Conservation (phyloP, 2,888 invertebrate species). For the Pachliopta kotzebuea region DNA sequence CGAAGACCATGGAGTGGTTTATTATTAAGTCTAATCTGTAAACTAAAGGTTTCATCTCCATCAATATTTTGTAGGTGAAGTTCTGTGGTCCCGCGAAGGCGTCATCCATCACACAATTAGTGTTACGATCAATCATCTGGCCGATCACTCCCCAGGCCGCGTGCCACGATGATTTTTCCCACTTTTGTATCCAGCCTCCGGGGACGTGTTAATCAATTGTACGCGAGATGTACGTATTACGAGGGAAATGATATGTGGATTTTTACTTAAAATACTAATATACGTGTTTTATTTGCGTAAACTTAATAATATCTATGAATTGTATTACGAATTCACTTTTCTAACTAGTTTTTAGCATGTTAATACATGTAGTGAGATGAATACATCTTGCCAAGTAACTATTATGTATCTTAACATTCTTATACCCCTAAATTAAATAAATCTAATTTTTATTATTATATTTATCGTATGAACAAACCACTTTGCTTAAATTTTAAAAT, state of each 20-base stretch:
- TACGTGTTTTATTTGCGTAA: neutral
- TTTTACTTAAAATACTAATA: slow-evolving; percentile 31
- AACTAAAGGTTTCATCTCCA: slow-evolving; percentile 11
- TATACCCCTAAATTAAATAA: too few relatives aligned
- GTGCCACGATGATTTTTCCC: slow-evolving; percentile 66
- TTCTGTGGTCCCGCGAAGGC: slow-evolving; percentile 34
- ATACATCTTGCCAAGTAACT: too few relatives aligned
- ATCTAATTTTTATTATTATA: too few relatives aligned
- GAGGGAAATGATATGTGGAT: slow-evolving; percentile 39
- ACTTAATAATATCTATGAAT: too few relatives aligned
- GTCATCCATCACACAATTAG: slow-evolving; percentile 91
- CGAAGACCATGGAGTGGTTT: neutral
- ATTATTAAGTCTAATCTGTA: slow-evolving; percentile 7
- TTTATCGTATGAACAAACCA: too few relatives aligned
- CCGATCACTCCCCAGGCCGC: slow-evolving; percentile 73
- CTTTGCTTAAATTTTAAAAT: too few relatives aligned
- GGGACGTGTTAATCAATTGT: slow-evolving; percentile 74
- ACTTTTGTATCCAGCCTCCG: slow-evolving; percentile 52
- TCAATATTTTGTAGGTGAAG: slow-evolving; percentile 27
- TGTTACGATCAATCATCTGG: slow-evolving; percentile 86
- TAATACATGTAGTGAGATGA: too few relatives aligned
- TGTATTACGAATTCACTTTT: too few relatives aligned
- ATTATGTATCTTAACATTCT: too few relatives aligned
- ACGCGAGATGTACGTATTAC: slow-evolving; percentile 43
- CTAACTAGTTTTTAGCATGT: too few relatives aligned